phyloP scores from a whole-genome alignment of 2,113 vertebrate genomes.

The Paraplagusia blochii region DNA sequence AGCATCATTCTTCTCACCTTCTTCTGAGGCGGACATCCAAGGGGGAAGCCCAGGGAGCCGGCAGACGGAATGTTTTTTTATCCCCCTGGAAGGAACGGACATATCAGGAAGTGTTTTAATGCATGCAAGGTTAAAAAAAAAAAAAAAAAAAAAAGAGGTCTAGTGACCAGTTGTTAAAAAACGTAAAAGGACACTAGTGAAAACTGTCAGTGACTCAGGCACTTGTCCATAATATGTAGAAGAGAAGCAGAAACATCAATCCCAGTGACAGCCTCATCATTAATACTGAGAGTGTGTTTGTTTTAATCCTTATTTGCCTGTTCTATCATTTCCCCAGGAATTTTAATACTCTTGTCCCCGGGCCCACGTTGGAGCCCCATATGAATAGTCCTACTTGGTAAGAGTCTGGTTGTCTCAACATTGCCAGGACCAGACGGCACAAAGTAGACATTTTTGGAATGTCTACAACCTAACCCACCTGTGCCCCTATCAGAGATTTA shows the following conservation, averaged over 20 bases:
- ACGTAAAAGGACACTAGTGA: constrained; percentile 71
- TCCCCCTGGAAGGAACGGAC: constrained; percentile 70
- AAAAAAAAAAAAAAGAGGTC: constrained; percentile 61
- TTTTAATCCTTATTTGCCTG: constrained; percentile 69
- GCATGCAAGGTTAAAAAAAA: constrained; percentile 70
- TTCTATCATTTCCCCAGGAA: constrained; percentile 75
- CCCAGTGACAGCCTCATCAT: constrained; percentile 65
- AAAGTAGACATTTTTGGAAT: constrained; percentile 70
- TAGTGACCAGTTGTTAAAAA: constrained; percentile 48
- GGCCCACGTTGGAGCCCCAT: constrained; percentile 44
- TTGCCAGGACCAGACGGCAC: constrained; percentile 56
- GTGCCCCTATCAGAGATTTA: constrained; percentile 20
- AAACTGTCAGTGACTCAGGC: constrained; percentile 45
- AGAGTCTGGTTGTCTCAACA: constrained; percentile 44
- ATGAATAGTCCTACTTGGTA: constrained; percentile 59
- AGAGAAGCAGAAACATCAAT: constrained; percentile 68
- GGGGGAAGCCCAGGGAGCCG: constrained; percentile 71
- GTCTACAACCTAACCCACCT: constrained; percentile 46
- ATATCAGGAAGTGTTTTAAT: constrained; percentile 80
- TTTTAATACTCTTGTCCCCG: constrained; percentile 67
- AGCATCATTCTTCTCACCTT: constrained; percentile 75
- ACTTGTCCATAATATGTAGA: constrained; percentile 14
- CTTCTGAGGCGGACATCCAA: constrained; percentile 71
- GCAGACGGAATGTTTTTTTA: constrained; percentile 74
- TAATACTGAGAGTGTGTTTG: constrained; percentile 74